A percentile compares a stretch with the other conserved stretches of the same genome.
Evolutionary conservation across 2,113 vertebrate species (phyloP).

Genomic region (Caloenas nicobarica): DNA sequence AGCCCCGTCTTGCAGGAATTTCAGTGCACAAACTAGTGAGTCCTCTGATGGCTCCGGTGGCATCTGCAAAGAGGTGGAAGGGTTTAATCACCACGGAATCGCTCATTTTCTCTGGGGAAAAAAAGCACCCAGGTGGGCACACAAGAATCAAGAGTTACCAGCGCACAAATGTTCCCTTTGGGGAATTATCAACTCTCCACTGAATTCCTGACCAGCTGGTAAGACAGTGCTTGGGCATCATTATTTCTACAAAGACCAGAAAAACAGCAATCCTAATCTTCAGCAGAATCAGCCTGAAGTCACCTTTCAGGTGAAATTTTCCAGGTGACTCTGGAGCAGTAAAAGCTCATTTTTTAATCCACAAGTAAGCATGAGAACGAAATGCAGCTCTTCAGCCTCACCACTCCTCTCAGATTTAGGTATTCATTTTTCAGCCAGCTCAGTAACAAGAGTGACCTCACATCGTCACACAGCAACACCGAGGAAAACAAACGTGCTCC

Average conservation of each 20-base stretch:
- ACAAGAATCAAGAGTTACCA: neutral
- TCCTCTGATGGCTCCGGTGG: neutral
- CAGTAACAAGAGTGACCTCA: neutral
- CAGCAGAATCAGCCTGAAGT: neutral
- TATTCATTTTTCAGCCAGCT: neutral
- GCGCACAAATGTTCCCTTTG: neutral
- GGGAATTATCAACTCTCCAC: neutral
- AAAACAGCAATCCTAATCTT: neutral
- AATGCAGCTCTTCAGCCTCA: neutral
- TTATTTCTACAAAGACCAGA: neutral
- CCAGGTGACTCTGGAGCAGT: neutral
- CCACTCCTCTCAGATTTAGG: neutral
- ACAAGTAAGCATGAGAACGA: neutral
- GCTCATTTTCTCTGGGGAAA: neutral
- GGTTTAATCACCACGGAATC: neutral
- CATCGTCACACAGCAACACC: neutral
- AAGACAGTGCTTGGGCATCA: neutral
- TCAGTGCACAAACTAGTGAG: accelerated
- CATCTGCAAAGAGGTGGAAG: neutral
- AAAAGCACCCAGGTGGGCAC: neutral
- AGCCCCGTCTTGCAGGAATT: accelerated
- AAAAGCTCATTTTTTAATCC: neutral
- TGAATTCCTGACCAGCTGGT: neutral
- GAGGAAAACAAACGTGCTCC: neutral
- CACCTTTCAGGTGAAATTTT: neutral